Conservation (phyloP, 2,888 invertebrate species). For the Cataglyphis altisquamis region DNA sequence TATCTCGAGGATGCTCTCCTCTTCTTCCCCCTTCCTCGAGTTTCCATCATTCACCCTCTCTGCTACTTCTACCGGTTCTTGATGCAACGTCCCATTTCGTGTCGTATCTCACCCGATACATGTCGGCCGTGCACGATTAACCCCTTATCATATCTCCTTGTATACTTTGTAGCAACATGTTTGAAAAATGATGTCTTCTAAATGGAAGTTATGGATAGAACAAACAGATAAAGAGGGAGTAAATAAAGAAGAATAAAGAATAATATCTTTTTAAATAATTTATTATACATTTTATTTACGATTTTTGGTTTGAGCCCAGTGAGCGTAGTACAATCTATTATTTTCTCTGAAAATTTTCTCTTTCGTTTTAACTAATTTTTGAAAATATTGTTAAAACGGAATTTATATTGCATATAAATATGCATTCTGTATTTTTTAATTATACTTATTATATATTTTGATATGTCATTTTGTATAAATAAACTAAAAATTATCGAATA, state of each 20-base stretch:
- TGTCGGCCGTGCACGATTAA: slow-evolving; percentile 46
- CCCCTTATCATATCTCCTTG: slow-evolving; percentile 35
- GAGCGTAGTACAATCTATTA: background rate
- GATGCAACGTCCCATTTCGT: slow-evolving; percentile 51
- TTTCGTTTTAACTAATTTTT: background rate
- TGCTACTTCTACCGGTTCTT: slow-evolving; percentile 40
- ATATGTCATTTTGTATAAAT: background rate
- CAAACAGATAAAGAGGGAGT: background rate
- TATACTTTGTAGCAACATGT: slow-evolving; percentile 26
- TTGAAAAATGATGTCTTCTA: slow-evolving; percentile 33
- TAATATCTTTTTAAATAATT: background rate
- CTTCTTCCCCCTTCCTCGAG: slow-evolving; percentile 21
- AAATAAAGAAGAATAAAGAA: background rate
- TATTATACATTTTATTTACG: background rate
- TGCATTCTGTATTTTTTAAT: background rate
- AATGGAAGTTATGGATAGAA: slow-evolving; percentile 14
- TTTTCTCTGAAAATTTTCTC: too few species aligned
- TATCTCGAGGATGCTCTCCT: slow-evolving; percentile 42
- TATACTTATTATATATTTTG: background rate
- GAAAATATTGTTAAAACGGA: background rate
- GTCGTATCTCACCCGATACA: slow-evolving; percentile 51
- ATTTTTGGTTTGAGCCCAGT: background rate
- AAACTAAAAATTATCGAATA: background rate
- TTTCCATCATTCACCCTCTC: slow-evolving; percentile 44
- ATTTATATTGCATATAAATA: background rate